These are phyloP conservation scores for Criorhina ranunculi DNA, from an alignment of 2,888 invertebrate species.

Conservation along the genomic window DNA sequence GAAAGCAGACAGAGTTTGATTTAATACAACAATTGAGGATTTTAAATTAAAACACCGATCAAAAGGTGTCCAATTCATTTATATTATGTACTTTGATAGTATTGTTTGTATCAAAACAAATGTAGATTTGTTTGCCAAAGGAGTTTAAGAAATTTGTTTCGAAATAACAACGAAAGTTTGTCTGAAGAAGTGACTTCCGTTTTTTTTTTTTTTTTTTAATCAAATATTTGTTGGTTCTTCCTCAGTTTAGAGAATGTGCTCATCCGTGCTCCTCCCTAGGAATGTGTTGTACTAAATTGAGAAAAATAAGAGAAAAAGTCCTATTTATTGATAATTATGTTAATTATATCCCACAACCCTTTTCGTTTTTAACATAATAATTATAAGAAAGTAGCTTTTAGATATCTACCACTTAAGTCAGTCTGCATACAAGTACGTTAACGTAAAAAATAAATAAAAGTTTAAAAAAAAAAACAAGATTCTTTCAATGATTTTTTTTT, in stretches of 20 bases:
- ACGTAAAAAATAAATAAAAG: slow-evolving; percentile 63
- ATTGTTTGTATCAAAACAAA: slow-evolving; percentile 50
- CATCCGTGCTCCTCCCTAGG: slow-evolving; percentile 28
- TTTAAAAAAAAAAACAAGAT: slow-evolving; percentile 25
- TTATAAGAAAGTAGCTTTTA: slow-evolving; percentile 70
- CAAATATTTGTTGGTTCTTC: slow-evolving; percentile 39
- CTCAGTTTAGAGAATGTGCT: slow-evolving; percentile 40
- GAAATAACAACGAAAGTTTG: slow-evolving; percentile 51
- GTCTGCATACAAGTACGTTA: slow-evolving; percentile 52
- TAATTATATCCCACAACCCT: slow-evolving; percentile 48
- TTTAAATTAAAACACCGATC: slow-evolving; percentile 23
- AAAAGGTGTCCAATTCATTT: slow-evolving; percentile 15
- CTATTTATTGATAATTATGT: slow-evolving; percentile 75
- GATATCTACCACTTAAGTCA: slow-evolving; percentile 68
- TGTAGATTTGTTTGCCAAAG: slow-evolving; percentile 60
- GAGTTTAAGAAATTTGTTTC: slow-evolving; percentile 51
- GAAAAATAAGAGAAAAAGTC: slow-evolving; percentile 36
- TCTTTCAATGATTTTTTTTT: not conserved
- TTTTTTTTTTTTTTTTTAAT: slow-evolving; percentile 35
- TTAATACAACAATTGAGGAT: slow-evolving; percentile 49
- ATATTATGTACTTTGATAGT: slow-evolving; percentile 40
- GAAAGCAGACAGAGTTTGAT: slow-evolving; percentile 19
- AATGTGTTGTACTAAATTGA: slow-evolving; percentile 53
- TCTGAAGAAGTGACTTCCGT: slow-evolving; percentile 27
- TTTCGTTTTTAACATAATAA: slow-evolving; percentile 61